A percentile compares a stretch with the other conserved stretches of the same genome.
Evolutionary conservation across 2,113 vertebrate genomes (phyloP).

Genomic region (Oostethus manadensis): DNA sequence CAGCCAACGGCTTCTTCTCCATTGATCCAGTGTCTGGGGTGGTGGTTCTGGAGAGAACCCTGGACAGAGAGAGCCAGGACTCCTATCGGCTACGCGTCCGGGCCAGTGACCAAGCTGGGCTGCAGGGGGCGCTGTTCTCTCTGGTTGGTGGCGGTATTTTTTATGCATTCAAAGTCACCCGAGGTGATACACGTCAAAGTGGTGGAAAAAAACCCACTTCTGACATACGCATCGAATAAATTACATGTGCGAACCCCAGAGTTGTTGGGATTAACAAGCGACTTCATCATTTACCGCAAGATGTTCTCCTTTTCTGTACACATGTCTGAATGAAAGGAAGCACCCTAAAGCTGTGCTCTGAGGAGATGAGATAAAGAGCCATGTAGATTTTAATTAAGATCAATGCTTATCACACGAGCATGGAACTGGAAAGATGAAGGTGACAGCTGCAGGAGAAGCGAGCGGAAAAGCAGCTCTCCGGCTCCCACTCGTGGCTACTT

Average conservation of each 20-base stretch:
- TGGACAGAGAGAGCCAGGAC: conserved; percentile 86
- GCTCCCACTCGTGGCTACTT: neutral
- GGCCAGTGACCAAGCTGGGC: conserved; percentile 81
- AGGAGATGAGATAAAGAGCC: conserved; percentile 37
- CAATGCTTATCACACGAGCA: conserved; percentile 10
- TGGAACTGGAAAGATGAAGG: conserved; percentile 11
- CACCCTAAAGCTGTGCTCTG: conserved; percentile 20
- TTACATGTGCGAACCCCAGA: too few species aligned
- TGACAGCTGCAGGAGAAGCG: conserved; percentile 8
- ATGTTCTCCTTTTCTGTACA: neutral
- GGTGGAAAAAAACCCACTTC: too few species aligned
- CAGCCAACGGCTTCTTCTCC: conserved; percentile 81
- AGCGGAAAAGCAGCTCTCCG: neutral
- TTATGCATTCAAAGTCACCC: too few species aligned
- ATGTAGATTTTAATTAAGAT: conserved; percentile 59
- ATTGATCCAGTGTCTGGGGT: conserved; percentile 84
- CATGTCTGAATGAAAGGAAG: neutral
- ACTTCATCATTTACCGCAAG: neutral
- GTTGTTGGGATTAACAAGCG: neutral
- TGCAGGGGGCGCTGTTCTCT: conserved; percentile 76
- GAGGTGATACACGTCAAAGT: too few species aligned
- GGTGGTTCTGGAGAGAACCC: conserved; percentile 81
- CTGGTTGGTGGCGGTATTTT: conserved; percentile 72
- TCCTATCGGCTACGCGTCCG: conserved; percentile 81
- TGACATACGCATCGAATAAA: too few species aligned